phyloP scores from a whole-genome alignment of 2,797 vertebrate species.

The Poecilia wingei region DNA sequence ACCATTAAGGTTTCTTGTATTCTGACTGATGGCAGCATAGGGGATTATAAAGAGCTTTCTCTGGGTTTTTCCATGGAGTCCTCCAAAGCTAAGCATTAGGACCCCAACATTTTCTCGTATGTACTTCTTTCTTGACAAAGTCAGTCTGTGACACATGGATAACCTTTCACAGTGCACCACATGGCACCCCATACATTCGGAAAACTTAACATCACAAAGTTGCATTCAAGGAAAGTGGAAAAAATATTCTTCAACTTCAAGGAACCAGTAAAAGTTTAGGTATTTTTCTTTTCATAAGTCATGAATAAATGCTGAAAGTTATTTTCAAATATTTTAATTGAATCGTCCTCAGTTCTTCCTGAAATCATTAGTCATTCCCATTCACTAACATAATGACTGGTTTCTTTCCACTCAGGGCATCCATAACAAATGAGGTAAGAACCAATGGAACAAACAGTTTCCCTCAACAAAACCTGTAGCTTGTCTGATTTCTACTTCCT shows the following conservation, averaged over 20 bases:
- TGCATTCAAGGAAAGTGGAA: not conserved
- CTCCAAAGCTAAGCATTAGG: not conserved
- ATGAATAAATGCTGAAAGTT: not conserved
- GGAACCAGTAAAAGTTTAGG: not conserved
- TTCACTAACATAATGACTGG: not conserved
- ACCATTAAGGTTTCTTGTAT: not conserved
- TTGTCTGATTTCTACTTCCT: slow-evolving; percentile 72
- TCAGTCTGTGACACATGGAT: not conserved
- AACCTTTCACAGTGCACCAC: not conserved
- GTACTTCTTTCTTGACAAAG: not conserved
- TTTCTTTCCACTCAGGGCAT: slow-evolving; percentile 21
- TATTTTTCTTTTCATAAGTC: not conserved
- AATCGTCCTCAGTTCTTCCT: slow-evolving; percentile 33
- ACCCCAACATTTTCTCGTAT: not conserved
- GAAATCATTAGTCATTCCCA: slow-evolving; percentile 30
- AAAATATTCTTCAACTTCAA: not conserved
- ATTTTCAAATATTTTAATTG: not conserved
- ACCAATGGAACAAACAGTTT: slow-evolving; percentile 34
- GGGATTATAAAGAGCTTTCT: not conserved
- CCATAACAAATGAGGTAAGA: slow-evolving; percentile 25
- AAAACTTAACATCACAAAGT: not conserved
- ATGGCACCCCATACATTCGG: not conserved
- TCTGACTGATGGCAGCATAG: not conserved
- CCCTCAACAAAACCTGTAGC: slow-evolving; percentile 63
- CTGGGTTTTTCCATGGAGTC: not conserved